phyloP scores from a whole-genome alignment of 92 coral and sea anemone genomes.

The Palythoa caribaeorum region DNA sequence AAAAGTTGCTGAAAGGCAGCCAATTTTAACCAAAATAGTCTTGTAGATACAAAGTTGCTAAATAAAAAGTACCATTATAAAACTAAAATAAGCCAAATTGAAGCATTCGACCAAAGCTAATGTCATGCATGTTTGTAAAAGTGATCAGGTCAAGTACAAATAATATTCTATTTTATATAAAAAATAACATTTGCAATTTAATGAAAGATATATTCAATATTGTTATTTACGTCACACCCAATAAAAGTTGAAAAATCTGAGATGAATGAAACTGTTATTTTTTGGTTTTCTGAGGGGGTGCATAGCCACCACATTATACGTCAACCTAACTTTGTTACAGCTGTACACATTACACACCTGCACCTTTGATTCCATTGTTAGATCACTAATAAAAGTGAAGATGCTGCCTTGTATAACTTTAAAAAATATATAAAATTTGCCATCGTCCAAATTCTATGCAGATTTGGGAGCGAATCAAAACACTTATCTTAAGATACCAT shows the following conservation, averaged over 20 bases:
- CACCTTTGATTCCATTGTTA: conserved; percentile 3
- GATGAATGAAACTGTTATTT: background rate
- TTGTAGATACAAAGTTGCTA: background rate
- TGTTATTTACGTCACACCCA: conserved; percentile 4
- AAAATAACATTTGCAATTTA: conserved; percentile 3
- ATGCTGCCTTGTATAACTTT: conserved; percentile 14
- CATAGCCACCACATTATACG: background rate
- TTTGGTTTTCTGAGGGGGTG: conserved; percentile 11
- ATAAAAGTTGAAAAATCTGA: conserved; percentile 4
- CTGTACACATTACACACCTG: background rate
- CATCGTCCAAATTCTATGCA: conserved; percentile 16
- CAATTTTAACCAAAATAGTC: background rate
- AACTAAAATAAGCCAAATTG: background rate
- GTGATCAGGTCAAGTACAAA: conserved; percentile 9
- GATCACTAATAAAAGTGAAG: conserved; percentile 1
- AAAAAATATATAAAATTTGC: background rate
- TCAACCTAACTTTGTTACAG: background rate
- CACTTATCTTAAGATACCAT: conserved; percentile 10
- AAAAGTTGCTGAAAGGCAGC: background rate
- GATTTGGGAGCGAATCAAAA: conserved; percentile 19
- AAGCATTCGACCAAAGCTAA: conserved; percentile 10
- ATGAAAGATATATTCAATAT: background rate
- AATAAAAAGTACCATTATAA: background rate
- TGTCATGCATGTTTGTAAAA: background rate
- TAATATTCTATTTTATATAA: background rate